These are phyloP conservation scores for Boulengeromyrus knoepffleri DNA, from an alignment of 2,113 vertebrate species.

Conservation along the genomic window DNA sequence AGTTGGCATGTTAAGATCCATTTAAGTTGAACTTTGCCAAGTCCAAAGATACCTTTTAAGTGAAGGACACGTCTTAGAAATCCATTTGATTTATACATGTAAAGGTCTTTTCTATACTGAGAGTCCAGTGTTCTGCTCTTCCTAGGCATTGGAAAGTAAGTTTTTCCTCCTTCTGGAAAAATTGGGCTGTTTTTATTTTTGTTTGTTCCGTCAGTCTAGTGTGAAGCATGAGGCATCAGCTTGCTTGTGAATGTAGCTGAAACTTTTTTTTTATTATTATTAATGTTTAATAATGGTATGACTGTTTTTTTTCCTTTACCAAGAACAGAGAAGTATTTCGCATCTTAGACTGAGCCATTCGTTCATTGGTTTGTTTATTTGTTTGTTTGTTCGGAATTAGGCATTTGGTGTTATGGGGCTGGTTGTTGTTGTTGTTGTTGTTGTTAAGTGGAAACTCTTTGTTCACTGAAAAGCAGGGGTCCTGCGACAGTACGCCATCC, in stretches of 20 bases:
- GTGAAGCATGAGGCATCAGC: not conserved
- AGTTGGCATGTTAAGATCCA: not conserved
- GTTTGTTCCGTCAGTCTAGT: not conserved
- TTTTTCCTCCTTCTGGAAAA: not conserved
- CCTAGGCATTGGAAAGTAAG: not conserved
- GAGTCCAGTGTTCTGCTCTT: not conserved
- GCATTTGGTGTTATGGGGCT: not conserved
- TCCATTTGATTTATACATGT: not conserved
- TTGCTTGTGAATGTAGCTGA: not conserved
- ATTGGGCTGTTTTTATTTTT: not conserved
- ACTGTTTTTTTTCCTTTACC: not conserved
- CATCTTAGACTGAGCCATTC: not conserved
- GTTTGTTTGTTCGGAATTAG: not conserved
- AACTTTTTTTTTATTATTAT: not conserved
- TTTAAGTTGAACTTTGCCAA: not conserved
- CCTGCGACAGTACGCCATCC: conserved; percentile 22
- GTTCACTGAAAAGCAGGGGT: not conserved
- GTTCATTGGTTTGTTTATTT: not conserved
- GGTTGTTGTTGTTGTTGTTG: not conserved
- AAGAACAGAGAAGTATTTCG: not conserved
- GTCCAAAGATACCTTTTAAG: not conserved
- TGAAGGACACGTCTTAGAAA: not conserved
- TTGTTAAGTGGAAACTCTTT: not conserved
- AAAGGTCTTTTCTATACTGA: not conserved
- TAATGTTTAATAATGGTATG: not conserved